Evolutionary conservation across 2,797 vertebrate genomes (phyloP).

Genomic region (Parauchenoglanis ngamensis): DNA sequence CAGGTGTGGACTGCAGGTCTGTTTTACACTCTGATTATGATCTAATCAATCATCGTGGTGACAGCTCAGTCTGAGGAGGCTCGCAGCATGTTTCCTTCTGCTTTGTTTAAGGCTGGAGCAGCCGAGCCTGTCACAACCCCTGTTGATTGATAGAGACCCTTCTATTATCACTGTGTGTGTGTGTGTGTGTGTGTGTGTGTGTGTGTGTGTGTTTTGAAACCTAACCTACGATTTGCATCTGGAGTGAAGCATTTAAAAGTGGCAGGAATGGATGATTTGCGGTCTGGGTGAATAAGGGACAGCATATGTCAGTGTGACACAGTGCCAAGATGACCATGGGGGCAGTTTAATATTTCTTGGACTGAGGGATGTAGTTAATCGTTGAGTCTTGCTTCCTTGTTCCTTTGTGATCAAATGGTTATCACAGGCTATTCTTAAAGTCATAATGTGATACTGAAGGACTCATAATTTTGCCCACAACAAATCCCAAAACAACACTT

Average conservation of each 20-base stretch:
- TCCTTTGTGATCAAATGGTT: conserved; percentile 7
- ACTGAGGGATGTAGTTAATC: not conserved
- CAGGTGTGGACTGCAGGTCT: conserved; percentile 49
- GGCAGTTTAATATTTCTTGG: not conserved
- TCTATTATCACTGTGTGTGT: conserved; percentile 39
- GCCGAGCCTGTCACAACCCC: conserved; percentile 52
- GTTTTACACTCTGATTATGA: conserved; percentile 62
- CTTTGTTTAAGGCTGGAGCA: conserved; percentile 63
- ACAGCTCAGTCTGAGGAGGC: conserved; percentile 53
- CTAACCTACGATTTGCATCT: conserved; percentile 52
- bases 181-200: not conserved
- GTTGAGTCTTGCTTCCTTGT: conserved; percentile 4
- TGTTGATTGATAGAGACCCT: conserved; percentile 66
- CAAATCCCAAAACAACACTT: conserved; percentile 17
- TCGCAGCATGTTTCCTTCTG: conserved; percentile 47
- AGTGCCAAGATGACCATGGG: not conserved
- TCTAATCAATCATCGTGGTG: conserved; percentile 62
- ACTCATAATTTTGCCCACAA: not conserved
- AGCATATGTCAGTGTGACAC: not conserved
- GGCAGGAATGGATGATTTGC: not conserved
- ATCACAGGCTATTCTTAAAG: not conserved
- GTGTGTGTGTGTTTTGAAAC: conserved; percentile 49
- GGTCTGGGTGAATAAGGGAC: not conserved
- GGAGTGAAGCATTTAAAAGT: conserved; percentile 17
- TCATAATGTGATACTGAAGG: not conserved